Percentiles rank a stretch among this genome's conserved stretches.
These are phyloP conservation scores for Busseola fusca DNA, from an alignment of 2,888 invertebrate species.

Conservation along the genomic window DNA sequence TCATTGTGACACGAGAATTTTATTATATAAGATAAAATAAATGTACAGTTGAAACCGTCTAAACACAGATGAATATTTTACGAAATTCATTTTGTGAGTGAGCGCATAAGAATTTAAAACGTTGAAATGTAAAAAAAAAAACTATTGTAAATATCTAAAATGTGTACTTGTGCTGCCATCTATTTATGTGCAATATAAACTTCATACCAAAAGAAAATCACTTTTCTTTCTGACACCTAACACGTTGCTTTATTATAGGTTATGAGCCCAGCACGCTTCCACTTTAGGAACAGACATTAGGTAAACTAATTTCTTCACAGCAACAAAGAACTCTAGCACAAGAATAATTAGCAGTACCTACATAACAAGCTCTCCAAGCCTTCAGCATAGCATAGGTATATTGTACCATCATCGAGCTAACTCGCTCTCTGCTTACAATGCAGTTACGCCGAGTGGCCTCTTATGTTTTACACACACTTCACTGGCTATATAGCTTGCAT, in stretches of 20 bases:
- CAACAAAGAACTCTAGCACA: background rate
- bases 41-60: background rate
- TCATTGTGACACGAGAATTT: too few species aligned
- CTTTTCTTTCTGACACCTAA: too few species aligned
- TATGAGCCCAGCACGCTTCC: too few species aligned
- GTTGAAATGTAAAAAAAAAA: too few species aligned
- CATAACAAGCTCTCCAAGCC: constrained; percentile 1
- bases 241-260: too few species aligned
- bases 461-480: constrained; percentile 64
- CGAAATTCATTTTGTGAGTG: background rate
- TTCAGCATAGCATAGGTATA: constrained; percentile 7
- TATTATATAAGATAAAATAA: too few species aligned
- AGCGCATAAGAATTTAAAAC: background rate
- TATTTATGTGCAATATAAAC: too few species aligned
- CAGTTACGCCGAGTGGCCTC: constrained; percentile 74
- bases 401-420: constrained; percentile 37
- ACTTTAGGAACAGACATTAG: background rate
- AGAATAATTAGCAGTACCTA: background rate
- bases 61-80: background rate
- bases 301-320: background rate
- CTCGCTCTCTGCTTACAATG: constrained; percentile 69
- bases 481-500: constrained; percentile 51
- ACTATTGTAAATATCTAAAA: too few species aligned
- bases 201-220: too few species aligned
- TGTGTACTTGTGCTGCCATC: too few species aligned